Percentiles rank a stretch among this genome's conserved stretches.
Evolutionary conservation across 2,888 invertebrate species (phyloP).

Genomic region (Volucella inflata): DNA sequence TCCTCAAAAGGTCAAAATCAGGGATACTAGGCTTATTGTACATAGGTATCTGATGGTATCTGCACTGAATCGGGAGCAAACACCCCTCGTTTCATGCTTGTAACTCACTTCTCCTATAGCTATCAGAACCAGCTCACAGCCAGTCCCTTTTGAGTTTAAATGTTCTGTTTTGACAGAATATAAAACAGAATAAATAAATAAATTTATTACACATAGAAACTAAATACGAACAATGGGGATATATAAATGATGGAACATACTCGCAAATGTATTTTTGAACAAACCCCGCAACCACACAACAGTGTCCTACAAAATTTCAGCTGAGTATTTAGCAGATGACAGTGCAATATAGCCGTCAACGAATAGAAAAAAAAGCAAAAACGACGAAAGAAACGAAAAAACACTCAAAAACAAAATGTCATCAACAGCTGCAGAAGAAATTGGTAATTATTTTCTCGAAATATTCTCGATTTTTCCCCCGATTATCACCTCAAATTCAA

Average conservation of each 20-base stretch:
- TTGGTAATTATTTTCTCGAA: slow-evolving; percentile 79
- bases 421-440: slow-evolving; percentile 82
- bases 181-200: too few species aligned
- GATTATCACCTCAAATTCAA: neutral
- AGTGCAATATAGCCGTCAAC: slow-evolving; percentile 27
- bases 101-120: too few species aligned
- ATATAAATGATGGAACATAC: neutral
- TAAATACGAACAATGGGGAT: too few species aligned
- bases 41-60: too few species aligned
- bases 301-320: slow-evolving; percentile 42
- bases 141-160: too few species aligned
- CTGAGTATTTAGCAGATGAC: slow-evolving; percentile 30
- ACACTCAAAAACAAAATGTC: slow-evolving; percentile 80
- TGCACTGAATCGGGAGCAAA: too few species aligned
- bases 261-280: slow-evolving; percentile 8
- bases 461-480: neutral
- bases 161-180: too few species aligned
- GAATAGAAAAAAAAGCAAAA: slow-evolving; percentile 36
- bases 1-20: too few species aligned
- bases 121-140: too few species aligned
- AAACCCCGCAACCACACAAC: slow-evolving; percentile 13
- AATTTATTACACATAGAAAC: too few species aligned
- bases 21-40: too few species aligned
- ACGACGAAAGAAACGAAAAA: slow-evolving; percentile 63
- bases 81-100: too few species aligned